These are phyloP conservation scores for Drosophila bocki DNA, from an alignment of 1,140 invertebrate genomes.

Conservation along the genomic window DNA sequence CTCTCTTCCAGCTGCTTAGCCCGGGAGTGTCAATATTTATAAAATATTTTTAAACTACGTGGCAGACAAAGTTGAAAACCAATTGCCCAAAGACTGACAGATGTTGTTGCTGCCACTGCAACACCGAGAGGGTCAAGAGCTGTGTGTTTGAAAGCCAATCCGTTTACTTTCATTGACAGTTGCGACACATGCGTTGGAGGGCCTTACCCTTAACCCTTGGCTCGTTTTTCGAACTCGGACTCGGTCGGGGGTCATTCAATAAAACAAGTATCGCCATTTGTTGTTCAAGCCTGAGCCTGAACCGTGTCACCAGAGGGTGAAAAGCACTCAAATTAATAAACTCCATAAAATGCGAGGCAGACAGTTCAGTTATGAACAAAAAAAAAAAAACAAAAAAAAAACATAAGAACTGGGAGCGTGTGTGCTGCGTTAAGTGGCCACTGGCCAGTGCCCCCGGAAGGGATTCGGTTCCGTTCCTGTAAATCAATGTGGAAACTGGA, in stretches of 20 bases:
- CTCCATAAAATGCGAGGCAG: conserved; percentile 81
- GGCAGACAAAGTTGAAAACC: conserved; percentile 71
- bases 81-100: conserved; percentile 67
- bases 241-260: conserved; percentile 56
- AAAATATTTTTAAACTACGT: conserved; percentile 81
- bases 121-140: conserved; percentile 15
- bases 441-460: conserved; percentile 15
- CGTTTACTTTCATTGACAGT: conserved; percentile 80
- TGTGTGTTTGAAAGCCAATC: conserved; percentile 73
- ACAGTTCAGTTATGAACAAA: conserved; percentile 67
- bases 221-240: neutral
- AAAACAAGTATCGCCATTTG: conserved; percentile 75
- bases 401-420: conserved; percentile 28
- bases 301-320: conserved; percentile 66
- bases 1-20: conserved; percentile 22
- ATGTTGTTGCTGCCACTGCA: conserved; percentile 32
- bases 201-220: neutral
- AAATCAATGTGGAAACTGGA: conserved; percentile 71
- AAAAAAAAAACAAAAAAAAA: conserved; percentile 18
- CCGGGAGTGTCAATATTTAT: conserved; percentile 75
- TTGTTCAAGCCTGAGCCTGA: conserved; percentile 24
- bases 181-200: conserved; percentile 76
- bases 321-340: conserved; percentile 84
- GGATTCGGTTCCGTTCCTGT: conserved; percentile 21
- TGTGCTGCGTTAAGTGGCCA: conserved; percentile 70